Percentiles rank a stretch among this genome's conserved stretches.
Conservation (phyloP, 1,140 invertebrate species). For the Drosophila pseudoananassae region DNA sequence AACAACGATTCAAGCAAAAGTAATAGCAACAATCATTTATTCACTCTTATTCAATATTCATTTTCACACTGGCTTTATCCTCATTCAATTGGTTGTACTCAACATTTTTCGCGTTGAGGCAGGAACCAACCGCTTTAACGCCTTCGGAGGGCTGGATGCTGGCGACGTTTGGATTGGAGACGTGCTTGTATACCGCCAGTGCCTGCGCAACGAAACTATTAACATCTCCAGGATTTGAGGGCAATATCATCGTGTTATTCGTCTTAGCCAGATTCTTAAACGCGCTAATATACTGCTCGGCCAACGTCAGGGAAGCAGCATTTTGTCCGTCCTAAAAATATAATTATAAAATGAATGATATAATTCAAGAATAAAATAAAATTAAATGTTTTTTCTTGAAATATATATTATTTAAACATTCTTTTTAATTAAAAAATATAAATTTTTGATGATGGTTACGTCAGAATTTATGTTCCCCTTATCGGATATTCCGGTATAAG, state of each 20-base stretch:
- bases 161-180: slow-evolving; percentile 54
- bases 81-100: slow-evolving; percentile 62
- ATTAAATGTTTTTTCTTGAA: neutral
- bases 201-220: slow-evolving; percentile 93
- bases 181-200: slow-evolving; percentile 80
- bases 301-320: slow-evolving; percentile 96
- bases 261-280: slow-evolving; percentile 97
- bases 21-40: slow-evolving; percentile 52
- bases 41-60: slow-evolving; percentile 68
- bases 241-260: slow-evolving; percentile 97
- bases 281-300: slow-evolving; percentile 97
- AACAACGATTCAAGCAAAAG: slow-evolving; percentile 12
- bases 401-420: neutral
- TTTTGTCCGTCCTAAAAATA: slow-evolving; percentile 88
- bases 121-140: slow-evolving; percentile 14
- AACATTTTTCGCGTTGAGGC: slow-evolving; percentile 42
- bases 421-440: slow-evolving; percentile 8
- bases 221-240: slow-evolving; percentile 95
- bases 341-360: neutral
- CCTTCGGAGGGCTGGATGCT: slow-evolving; percentile 17
- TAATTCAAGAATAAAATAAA: neutral
- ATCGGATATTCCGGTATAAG: slow-evolving; percentile 89
- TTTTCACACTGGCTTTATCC: slow-evolving; percentile 69
- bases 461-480: slow-evolving; percentile 9
- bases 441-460: neutral